Percentiles rank a stretch among this genome's conserved stretches.
phyloP scores from a whole-genome alignment of 2,113 vertebrate species.

The Leucosticte australis region DNA sequence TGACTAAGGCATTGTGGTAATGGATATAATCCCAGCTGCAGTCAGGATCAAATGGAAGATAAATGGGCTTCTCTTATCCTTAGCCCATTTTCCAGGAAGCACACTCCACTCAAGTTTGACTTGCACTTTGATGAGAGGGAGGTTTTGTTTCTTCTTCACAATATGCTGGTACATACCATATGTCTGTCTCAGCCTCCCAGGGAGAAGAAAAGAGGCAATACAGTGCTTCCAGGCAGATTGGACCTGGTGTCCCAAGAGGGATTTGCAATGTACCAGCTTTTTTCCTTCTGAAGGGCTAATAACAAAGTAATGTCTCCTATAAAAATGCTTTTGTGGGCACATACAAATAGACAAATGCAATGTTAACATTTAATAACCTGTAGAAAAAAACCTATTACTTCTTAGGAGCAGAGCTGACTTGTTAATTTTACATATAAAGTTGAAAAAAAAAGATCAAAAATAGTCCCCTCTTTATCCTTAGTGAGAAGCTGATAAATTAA shows the following conservation, averaged over 20 bases:
- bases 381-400: not conserved
- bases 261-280: not conserved
- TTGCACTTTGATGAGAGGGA: constrained; percentile 26
- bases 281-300: not conserved
- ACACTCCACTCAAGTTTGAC: constrained; percentile 19
- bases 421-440: not conserved
- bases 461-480: not conserved
- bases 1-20: not conserved
- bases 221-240: not conserved
- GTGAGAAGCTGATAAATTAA: not conserved
- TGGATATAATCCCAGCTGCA: constrained; percentile 42
- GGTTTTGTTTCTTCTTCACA: constrained; percentile 38
- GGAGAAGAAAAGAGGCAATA: constrained; percentile 30
- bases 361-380: constrained; percentile 11
- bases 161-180: constrained; percentile 3
- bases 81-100: constrained; percentile 49
- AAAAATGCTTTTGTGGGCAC: constrained; percentile 1
- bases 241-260: not conserved
- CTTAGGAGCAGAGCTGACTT: not conserved
- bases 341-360: not conserved
- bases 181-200: constrained; percentile 14
- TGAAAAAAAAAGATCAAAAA: not conserved
- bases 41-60: constrained; percentile 59
- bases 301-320: not conserved
- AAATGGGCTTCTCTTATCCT: constrained; percentile 53